phyloP scores from a whole-genome alignment of 2,888 invertebrate genomes.

The Ditylenchus weischeri region DNA sequence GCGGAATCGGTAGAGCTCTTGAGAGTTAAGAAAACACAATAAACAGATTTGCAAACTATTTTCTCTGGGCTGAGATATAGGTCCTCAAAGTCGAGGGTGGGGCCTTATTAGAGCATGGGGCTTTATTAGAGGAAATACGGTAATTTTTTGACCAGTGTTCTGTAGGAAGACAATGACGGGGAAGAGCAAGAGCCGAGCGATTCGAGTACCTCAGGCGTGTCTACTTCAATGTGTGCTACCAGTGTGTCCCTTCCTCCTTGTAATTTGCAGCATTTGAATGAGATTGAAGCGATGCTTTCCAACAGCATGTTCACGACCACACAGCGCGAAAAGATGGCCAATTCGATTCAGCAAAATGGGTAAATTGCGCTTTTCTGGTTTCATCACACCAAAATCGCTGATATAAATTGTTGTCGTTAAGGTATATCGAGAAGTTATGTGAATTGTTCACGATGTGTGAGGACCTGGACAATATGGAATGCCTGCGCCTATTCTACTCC shows the following conservation, averaged over 20 bases:
- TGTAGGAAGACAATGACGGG: conserved; percentile 30
- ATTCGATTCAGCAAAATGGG: conserved; percentile 85
- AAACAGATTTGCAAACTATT: too few relatives aligned
- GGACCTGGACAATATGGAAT: conserved; percentile 88
- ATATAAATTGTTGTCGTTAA: conserved; percentile 19
- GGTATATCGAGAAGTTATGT: conserved; percentile 85
- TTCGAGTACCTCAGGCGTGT: conserved; percentile 91
- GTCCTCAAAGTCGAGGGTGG: too few relatives aligned
- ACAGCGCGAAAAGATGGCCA: conserved; percentile 87
- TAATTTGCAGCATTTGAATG: conserved; percentile 86
- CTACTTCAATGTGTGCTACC: conserved; percentile 80
- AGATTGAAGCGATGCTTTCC: conserved; percentile 76
- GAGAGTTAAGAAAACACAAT: too few relatives aligned
- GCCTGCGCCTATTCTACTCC: conserved; percentile 75
- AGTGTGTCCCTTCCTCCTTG: conserved; percentile 74
- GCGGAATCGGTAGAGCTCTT: too few relatives aligned
- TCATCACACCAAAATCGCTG: not conserved
- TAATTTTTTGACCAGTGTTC: not conserved
- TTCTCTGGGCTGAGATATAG: too few relatives aligned
- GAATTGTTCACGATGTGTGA: conserved; percentile 95
- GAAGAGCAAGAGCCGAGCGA: conserved; percentile 33
- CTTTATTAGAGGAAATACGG: too few relatives aligned
- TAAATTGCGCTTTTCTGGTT: conserved; percentile 26
- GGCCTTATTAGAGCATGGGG: too few relatives aligned
- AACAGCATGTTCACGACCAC: conserved; percentile 78